Evolutionary conservation across 37 sponge, comb jelly and placozoan species (phyloP).

Genomic region (Oscarella lobularis): DNA sequence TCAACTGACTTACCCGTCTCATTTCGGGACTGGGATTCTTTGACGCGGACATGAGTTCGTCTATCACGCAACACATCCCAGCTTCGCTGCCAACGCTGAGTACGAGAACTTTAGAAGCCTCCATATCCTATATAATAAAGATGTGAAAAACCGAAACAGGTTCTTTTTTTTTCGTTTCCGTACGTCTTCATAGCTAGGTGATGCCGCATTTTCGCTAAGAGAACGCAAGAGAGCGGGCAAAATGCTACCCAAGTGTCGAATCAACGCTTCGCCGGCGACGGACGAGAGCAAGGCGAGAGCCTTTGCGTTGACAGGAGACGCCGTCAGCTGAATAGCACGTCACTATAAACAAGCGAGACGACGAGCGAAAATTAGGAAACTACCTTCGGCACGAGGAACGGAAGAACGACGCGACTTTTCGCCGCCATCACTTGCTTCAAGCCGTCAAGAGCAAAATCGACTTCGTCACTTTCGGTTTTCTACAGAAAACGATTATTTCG

Average conservation of each 20-base stretch:
- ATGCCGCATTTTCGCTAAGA: no score
- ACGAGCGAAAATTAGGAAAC: constrained; percentile 8
- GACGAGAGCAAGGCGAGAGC: constrained; percentile 87
- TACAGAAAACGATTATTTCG: background rate
- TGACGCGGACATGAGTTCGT: constrained; percentile 28
- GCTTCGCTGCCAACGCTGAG: constrained; percentile 41
- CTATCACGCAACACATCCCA: constrained; percentile 31
- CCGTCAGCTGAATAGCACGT: constrained; percentile 36
- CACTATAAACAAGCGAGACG: background rate
- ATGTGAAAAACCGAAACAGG: no score
- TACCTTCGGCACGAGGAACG: constrained; percentile 75
- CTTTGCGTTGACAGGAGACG: constrained; percentile 68
- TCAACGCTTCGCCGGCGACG: constrained; percentile 75
- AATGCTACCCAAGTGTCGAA: constrained; percentile 52
- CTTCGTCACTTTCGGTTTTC: constrained; percentile 27
- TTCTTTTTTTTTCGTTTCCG: no score
- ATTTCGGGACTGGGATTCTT: background rate
- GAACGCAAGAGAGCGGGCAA: constrained; percentile 57
- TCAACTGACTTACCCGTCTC: constrained; percentile 8
- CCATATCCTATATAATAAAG: background rate
- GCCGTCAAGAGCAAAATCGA: constrained; percentile 73
- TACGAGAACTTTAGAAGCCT: background rate
- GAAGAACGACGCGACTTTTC: constrained; percentile 80
- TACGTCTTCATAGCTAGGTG: no score
- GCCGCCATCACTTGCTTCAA: constrained; percentile 84